These are phyloP conservation scores for Eupithecia subfuscata DNA, from an alignment of 2,888 invertebrate genomes.

Conservation along the genomic window DNA sequence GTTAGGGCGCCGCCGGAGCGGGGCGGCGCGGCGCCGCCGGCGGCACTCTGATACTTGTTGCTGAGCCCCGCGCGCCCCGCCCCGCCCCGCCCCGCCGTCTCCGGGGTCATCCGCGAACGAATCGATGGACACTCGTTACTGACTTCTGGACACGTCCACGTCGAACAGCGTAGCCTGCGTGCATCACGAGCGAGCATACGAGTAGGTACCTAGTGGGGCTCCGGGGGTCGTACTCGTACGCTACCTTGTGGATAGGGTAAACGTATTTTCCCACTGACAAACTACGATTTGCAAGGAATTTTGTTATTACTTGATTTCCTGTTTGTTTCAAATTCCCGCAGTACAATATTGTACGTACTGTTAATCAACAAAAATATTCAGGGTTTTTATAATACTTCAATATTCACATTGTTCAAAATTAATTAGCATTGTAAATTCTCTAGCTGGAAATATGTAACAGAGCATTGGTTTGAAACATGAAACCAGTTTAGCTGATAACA, in stretches of 20 bases:
- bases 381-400: background rate
- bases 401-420: background rate
- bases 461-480: background rate
- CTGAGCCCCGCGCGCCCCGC: conserved; percentile 7
- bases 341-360: background rate
- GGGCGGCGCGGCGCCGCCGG: conserved; percentile 31
- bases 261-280: background rate
- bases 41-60: conserved; percentile 11
- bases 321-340: background rate
- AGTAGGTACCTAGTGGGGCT: too few species aligned
- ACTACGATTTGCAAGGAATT: background rate
- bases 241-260: background rate
- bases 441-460: background rate
- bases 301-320: background rate
- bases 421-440: background rate
- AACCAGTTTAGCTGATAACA: background rate
- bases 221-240: background rate
- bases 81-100: background rate
- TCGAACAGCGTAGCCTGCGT: background rate
- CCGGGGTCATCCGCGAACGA: conserved; percentile 25
- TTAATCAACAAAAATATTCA: background rate
- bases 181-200: background rate
- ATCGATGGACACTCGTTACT: conserved; percentile 29
- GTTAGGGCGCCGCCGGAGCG: conserved; percentile 21
- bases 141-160: background rate